phyloP scores from a whole-genome alignment of 2,797 vertebrate species.

The Squalus acanthias region DNA sequence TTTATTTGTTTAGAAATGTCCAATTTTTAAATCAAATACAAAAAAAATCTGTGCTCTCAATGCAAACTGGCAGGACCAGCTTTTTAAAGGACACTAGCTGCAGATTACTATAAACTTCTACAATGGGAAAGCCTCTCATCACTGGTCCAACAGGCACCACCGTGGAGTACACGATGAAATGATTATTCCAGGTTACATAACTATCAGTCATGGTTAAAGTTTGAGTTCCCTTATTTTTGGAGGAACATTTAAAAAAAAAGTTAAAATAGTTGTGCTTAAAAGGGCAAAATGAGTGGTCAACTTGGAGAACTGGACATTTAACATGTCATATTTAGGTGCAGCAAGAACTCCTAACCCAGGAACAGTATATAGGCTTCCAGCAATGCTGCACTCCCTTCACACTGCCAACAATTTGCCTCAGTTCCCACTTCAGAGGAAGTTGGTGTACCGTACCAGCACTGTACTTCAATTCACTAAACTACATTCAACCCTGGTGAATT shows the following conservation, averaged over 20 bases:
- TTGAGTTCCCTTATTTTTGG: background rate
- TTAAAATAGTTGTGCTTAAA: constrained; percentile 25
- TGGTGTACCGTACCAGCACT: background rate
- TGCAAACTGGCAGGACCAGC: background rate
- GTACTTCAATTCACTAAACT: background rate
- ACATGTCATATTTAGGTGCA: background rate
- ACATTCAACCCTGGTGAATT: background rate
- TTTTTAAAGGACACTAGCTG: background rate
- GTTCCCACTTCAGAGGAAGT: background rate
- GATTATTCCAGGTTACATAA: background rate
- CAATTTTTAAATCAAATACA: constrained; percentile 1
- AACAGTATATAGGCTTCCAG: background rate
- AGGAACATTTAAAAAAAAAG: background rate
- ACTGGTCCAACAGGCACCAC: background rate
- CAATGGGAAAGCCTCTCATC: background rate
- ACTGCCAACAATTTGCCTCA: background rate
- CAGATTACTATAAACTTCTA: background rate
- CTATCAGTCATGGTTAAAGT: background rate
- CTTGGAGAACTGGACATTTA: background rate
- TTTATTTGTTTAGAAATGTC: background rate
- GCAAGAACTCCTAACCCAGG: background rate
- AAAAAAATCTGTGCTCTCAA: background rate
- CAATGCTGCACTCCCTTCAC: background rate
- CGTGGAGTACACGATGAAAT: background rate
- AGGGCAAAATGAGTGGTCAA: background rate